Percentiles rank a stretch among this genome's conserved stretches.
These are phyloP conservation scores for Spondyliosoma cantharus DNA, from an alignment of 2,797 vertebrate genomes.

Conservation along the genomic window DNA sequence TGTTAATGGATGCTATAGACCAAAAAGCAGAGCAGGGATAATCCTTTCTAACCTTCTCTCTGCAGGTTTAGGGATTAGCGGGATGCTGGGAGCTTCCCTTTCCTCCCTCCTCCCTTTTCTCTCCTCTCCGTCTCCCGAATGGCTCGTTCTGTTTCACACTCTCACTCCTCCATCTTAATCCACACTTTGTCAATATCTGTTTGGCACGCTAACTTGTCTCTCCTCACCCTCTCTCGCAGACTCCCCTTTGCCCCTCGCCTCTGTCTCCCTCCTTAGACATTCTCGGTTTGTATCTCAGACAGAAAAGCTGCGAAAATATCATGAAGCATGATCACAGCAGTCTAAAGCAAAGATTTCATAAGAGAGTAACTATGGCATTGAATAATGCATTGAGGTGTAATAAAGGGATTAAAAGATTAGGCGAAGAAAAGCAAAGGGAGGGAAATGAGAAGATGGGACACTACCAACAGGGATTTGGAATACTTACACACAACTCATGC, in stretches of 20 bases:
- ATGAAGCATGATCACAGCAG: not conserved
- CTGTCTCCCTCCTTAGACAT: not conserved
- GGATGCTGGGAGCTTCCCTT: slow-evolving; percentile 57
- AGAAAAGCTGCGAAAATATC: slow-evolving; percentile 2
- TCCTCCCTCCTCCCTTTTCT: slow-evolving; percentile 32
- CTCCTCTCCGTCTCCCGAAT: slow-evolving; percentile 28
- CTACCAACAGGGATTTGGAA: not conserved
- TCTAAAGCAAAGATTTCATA: not conserved
- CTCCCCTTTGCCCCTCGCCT: not conserved
- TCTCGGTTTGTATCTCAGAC: not conserved
- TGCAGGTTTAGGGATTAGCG: slow-evolving; percentile 75
- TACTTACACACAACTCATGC: not conserved
- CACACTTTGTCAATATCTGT: slow-evolving; percentile 16
- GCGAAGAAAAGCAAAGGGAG: slow-evolving; percentile 2
- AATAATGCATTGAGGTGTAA: slow-evolving; percentile 20
- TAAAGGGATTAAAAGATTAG: slow-evolving; percentile 2
- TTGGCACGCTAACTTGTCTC: slow-evolving; percentile 1
- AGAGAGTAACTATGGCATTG: not conserved
- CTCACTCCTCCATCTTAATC: slow-evolving; percentile 19
- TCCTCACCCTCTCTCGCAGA: not conserved
- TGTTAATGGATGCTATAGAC: slow-evolving; percentile 51
- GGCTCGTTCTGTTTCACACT: slow-evolving; percentile 42
- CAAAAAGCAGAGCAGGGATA: slow-evolving; percentile 71
- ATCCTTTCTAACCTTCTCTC: slow-evolving; percentile 76
- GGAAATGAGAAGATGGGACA: not conserved